These are phyloP conservation scores for Ephialtes manifestator DNA, from an alignment of 2,888 invertebrate genomes.

Conservation along the genomic window DNA sequence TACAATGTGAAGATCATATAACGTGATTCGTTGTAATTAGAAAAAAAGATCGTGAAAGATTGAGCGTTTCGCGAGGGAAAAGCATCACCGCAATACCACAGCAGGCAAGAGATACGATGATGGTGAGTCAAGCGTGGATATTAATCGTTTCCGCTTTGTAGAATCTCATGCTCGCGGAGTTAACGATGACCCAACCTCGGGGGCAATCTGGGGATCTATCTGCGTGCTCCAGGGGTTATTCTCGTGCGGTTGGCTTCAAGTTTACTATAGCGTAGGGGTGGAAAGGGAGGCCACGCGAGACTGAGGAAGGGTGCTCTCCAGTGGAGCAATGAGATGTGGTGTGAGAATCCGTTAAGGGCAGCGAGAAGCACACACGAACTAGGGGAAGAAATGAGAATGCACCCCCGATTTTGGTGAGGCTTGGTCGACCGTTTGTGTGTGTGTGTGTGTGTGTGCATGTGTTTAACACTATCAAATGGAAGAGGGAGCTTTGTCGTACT, in stretches of 20 bases:
- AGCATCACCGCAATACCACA: constrained; percentile 11
- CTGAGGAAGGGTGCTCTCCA: constrained; percentile 54
- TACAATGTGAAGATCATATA: constrained; percentile 3
- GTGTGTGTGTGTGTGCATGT: constrained; percentile 27
- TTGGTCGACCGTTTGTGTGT: constrained; percentile 32
- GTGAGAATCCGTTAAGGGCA: constrained; percentile 77
- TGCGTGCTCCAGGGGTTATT: constrained; percentile 46
- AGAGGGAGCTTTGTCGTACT: constrained; percentile 33
- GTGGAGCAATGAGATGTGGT: constrained; percentile 70
- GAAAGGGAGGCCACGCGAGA: constrained; percentile 33
- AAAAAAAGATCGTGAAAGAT: constrained; percentile 51
- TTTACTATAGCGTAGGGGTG: constrained; percentile 32
- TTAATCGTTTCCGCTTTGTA: constrained; percentile 70
- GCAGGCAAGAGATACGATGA: constrained; percentile 56
- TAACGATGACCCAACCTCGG: constrained; percentile 64
- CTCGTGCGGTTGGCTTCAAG: constrained; percentile 64
- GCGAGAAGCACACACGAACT: constrained; percentile 51
- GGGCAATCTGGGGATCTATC: constrained; percentile 65
- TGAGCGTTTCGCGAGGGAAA: constrained; percentile 12
- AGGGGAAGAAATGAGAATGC: constrained; percentile 47
- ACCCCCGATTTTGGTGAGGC: constrained; percentile 11
- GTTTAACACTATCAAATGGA: neutral
- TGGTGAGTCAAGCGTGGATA: constrained; percentile 69
- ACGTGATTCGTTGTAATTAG: constrained; percentile 61
- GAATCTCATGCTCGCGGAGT: constrained; percentile 68